phyloP scores from a whole-genome alignment of 2,797 vertebrate genomes.

The Sebastes taczanowskii region DNA sequence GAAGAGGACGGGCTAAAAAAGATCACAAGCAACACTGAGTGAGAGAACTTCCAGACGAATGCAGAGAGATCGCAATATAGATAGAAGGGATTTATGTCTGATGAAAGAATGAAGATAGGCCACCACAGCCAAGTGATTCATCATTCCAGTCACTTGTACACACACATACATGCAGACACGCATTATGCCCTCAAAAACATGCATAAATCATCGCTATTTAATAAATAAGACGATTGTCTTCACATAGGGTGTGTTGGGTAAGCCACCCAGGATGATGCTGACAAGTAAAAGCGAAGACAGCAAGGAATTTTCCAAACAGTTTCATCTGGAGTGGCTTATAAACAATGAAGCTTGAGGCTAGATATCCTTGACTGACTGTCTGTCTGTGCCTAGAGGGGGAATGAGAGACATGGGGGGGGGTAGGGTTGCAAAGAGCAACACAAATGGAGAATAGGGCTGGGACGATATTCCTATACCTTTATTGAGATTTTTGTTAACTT shows the following conservation, averaged over 20 bases:
- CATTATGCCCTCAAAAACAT: not conserved
- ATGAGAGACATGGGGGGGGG: not conserved
- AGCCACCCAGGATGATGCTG: slow-evolving; percentile 47
- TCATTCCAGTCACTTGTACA: slow-evolving; percentile 4
- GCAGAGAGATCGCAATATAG: slow-evolving; percentile 48
- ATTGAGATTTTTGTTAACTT: too few species aligned
- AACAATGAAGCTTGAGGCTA: slow-evolving; percentile 27
- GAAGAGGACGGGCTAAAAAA: slow-evolving; percentile 20
- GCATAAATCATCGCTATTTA: slow-evolving; percentile 35
- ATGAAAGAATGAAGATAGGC: slow-evolving; percentile 25
- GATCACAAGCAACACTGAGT: slow-evolving; percentile 34
- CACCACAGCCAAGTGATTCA: slow-evolving; percentile 28
- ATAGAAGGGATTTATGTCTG: slow-evolving; percentile 22
- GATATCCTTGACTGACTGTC: slow-evolving; percentile 4
- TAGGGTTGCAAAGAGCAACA: not conserved
- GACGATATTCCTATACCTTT: too few species aligned
- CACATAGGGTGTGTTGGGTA: not conserved
- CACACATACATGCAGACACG: slow-evolving; percentile 2
- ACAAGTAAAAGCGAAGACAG: slow-evolving; percentile 26
- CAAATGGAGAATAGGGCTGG: not conserved
- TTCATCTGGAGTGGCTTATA: slow-evolving; percentile 17
- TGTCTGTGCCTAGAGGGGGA: slow-evolving; percentile 2
- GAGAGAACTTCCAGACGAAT: slow-evolving; percentile 51
- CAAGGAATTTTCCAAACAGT: not conserved
- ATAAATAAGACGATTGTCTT: slow-evolving; percentile 17